Evolutionary conservation across 1,140 invertebrate species (phyloP), one percentile per base, ranked within the genome.

Genomic region (Dufourea novaeangliae): DNA sequence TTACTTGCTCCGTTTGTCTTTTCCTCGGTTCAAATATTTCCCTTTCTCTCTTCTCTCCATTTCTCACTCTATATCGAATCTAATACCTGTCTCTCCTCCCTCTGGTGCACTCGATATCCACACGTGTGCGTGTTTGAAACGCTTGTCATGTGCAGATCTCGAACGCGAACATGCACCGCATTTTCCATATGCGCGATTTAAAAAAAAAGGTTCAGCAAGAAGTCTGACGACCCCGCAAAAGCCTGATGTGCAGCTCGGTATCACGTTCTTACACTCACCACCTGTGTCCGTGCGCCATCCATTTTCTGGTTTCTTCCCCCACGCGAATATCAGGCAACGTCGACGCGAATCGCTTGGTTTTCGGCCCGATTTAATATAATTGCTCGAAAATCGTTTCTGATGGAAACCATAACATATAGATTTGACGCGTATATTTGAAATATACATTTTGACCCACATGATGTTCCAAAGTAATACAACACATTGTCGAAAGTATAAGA

Each of bases 141-240:
- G 67, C 74, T 77, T 71, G 74, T 77, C 74, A 77, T 59, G 74
- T 62, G 74, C 74, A 71, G 67, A 77, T 52, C 32, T 59, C 25
- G 67, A 62, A 39, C 20, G 39, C 61, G 69, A 46, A 64, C 68
- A 69, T 78, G 76, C 61, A 44, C 39, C 34, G 76, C 22, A 62
- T 78, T 56, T 57, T 8, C 69, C 39, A 37, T 64, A 56, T 41
- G 6, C 12, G 14, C 14, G 41, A 37, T 62, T 22, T 70, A 61
- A 29, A 76, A 69, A 68, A 57, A 17, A n/a, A n/a, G n/a, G 41
- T 17, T 5, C 14, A 20, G 25, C 64, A 61, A 61, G 56, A 52
- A 52, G 27, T 61, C 56, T 22, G 74, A 39, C 25, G 34, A 69
- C 32, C 44, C 56, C 25, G 32, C 7, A 56, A 57, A 39, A 41